These are phyloP conservation scores for Brevimyrus niger DNA, from an alignment of 2,113 vertebrate genomes.

Conservation along the genomic window DNA sequence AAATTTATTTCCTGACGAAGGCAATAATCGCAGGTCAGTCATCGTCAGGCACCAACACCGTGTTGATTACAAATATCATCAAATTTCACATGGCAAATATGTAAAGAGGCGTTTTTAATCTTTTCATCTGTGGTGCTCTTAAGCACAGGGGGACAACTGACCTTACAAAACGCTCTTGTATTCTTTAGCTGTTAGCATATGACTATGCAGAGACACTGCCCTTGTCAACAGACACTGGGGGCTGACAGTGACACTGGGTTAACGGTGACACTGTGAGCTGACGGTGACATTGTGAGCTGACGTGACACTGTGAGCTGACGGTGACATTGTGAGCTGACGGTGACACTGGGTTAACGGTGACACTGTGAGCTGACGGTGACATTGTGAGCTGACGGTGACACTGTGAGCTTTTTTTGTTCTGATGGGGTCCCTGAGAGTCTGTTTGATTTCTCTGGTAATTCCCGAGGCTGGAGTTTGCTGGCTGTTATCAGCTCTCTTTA, in stretches of 20 bases:
- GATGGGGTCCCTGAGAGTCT: background rate
- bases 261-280: too few relatives aligned
- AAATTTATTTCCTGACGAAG: background rate
- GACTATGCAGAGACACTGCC: background rate
- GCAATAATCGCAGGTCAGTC: background rate
- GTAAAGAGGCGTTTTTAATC: background rate
- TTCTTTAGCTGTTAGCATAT: background rate
- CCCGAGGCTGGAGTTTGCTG: background rate
- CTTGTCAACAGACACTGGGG: background rate
- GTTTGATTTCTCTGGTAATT: background rate
- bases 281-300: too few relatives aligned
- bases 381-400: too few relatives aligned
- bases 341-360: too few relatives aligned
- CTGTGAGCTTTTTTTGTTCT: background rate
- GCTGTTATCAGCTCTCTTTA: background rate
- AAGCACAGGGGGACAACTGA: background rate
- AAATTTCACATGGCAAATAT: background rate
- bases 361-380: too few relatives aligned
- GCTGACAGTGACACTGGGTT: background rate
- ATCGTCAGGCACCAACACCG: background rate
- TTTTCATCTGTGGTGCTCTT: background rate
- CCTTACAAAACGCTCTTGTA: background rate
- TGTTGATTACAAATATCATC: background rate
- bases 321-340: too few relatives aligned
- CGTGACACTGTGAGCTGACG: background rate